Evolutionary conservation across 2,113 vertebrate species (phyloP), one percentile per base, ranked within the genome.

Genomic region (Ammodytes marinus): DNA sequence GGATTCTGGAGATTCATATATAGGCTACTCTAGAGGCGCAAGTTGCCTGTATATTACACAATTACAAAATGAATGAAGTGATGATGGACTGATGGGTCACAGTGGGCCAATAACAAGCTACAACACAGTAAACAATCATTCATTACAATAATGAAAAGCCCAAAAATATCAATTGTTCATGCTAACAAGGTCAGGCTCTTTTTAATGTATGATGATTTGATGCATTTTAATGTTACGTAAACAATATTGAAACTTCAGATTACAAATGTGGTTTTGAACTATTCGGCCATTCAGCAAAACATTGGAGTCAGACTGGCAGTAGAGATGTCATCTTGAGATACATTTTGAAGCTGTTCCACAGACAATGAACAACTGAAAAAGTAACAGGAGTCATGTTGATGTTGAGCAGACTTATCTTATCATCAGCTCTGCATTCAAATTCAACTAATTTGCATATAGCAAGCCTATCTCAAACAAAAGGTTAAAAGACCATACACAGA

Each of bases 381-480:
- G 4, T 77, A 47, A 61, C 39, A 50, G 46, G 8, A 52, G 54
- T 35, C 19, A n/a, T 19, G 6, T 13, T 39, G 27, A 52, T 53
- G 17, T 8, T 40, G 4, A 47, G 7, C 8, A 5, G 12, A 14
- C 40, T 82, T 75, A 80, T 86, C 68, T 58, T 74, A 81, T 40
- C 0, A 54, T 13, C 27, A 27, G 4, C 35, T 17, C 5, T 2
- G 37, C 11, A 86, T 84, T 79, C 67, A 89, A 82, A 79, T 83
- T 6, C 19, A 74, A 9, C 42, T 27, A 0, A 83, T 86, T 83
- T 79, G 66, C 8, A 68, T 80, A 64, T 17, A 39, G 42, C 27
- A 27, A 27, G 27, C 42, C 43, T 9, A 17, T 13, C 15, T 52
- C 7, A 54, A 59, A 53, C 10, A 45, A 49, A 43, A n/a, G 6